These are phyloP conservation scores for Salpingus planirostris DNA, from an alignment of 2,888 invertebrate species.

Conservation along the genomic window DNA sequence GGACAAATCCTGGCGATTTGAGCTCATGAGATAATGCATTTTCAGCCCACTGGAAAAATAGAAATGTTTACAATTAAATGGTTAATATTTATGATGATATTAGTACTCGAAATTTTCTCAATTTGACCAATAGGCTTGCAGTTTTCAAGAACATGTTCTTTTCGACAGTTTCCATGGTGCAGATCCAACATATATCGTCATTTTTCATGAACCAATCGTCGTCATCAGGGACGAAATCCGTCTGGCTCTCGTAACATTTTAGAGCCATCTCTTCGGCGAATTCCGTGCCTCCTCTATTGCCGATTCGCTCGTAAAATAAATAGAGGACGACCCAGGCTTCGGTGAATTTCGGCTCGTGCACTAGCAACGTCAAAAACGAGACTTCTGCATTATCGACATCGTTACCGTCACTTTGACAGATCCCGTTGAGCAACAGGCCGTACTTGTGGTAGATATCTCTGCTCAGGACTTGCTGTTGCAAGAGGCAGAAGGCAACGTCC, in stretches of 20 bases:
- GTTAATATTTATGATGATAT: too few species aligned
- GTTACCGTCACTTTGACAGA: too few species aligned
- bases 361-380: conserved; percentile 31
- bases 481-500: too few species aligned
- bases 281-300: conserved; percentile 31
- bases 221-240: conserved; percentile 26
- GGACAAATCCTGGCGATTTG: conserved; percentile 25
- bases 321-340: conserved; percentile 36
- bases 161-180: conserved; percentile 24
- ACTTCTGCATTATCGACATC: conserved; percentile 36
- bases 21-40: conserved; percentile 30
- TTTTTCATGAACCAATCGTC: too few species aligned
- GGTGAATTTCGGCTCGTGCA: conserved; percentile 29
- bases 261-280: conserved; percentile 30
- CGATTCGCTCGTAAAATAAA: conserved; percentile 30
- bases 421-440: too few species aligned
- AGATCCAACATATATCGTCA: too few species aligned
- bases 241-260: conserved; percentile 22
- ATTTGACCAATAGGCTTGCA: conserved; percentile 31
- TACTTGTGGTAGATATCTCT: too few species aligned
- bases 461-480: too few species aligned
- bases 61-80: too few species aligned
- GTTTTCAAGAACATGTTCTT: conserved; percentile 29
- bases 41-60: conserved; percentile 32
- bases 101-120: conserved; percentile 30